phyloP scores from a whole-genome alignment of 2,888 invertebrate species.

The Helleia helle region DNA sequence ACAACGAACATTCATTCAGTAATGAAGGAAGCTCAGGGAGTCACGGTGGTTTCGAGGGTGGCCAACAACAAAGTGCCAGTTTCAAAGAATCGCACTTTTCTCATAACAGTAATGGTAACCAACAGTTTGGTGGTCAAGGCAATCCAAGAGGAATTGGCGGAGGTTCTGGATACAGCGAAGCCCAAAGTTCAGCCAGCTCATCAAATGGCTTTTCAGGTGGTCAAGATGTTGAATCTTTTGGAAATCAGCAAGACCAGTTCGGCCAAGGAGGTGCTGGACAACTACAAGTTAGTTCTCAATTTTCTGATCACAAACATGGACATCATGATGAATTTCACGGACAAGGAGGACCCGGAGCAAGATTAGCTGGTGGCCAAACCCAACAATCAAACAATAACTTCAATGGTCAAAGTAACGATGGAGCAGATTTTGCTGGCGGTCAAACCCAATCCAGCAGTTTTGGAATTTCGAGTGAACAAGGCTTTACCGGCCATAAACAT shows the following conservation, averaged over 20 bases:
- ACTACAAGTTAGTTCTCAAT: background rate
- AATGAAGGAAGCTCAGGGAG: too few species aligned
- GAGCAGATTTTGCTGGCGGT: too few species aligned
- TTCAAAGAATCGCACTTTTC: conserved; percentile 31
- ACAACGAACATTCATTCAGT: conserved; percentile 1
- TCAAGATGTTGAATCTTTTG: background rate
- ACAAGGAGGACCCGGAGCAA: background rate
- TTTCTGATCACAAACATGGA: background rate
- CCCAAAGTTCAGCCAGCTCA: background rate
- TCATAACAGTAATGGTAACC: conserved; percentile 24
- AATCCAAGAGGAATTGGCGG: background rate
- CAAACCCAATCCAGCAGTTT: too few species aligned
- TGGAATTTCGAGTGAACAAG: too few species aligned
- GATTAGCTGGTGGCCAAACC: background rate
- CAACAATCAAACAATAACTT: background rate
- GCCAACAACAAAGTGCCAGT: conserved; percentile 15
- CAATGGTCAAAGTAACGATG: too few species aligned
- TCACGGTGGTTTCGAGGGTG: background rate
- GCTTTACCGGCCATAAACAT: background rate
- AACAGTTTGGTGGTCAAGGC: conserved; percentile 16
- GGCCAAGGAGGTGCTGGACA: background rate
- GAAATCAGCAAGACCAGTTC: background rate
- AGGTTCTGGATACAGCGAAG: conserved; percentile 5
- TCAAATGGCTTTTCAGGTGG: background rate
- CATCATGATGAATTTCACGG: background rate